Percentiles rank a stretch among this genome's conserved stretches.
Evolutionary conservation across 2,888 invertebrate species (phyloP).

Genomic region (Pseudanteris insignis): DNA sequence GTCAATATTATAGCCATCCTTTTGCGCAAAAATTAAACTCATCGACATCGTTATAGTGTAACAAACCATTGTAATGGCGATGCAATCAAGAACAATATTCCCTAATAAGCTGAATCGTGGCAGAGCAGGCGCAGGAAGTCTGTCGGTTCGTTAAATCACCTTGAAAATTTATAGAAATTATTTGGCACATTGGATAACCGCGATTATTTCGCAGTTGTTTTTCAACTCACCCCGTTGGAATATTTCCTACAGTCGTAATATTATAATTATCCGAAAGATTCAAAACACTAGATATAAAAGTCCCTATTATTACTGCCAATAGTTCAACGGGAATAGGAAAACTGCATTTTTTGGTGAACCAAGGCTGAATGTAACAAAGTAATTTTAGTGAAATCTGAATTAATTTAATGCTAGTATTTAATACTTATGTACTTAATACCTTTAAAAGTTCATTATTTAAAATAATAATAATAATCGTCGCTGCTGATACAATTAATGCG

Average conservation of each 20-base stretch:
- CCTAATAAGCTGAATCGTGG: slow-evolving; percentile 71
- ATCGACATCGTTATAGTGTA: slow-evolving; percentile 80
- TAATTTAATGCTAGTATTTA: neutral
- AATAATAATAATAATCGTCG: slow-evolving; percentile 72
- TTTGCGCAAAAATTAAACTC: slow-evolving; percentile 79
- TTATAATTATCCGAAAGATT: slow-evolving; percentile 68
- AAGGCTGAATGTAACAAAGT: too few relatives aligned
- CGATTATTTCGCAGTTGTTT: slow-evolving; percentile 16
- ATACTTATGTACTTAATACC: too few relatives aligned
- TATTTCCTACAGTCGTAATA: slow-evolving; percentile 73
- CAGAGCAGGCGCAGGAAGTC: slow-evolving; percentile 70
- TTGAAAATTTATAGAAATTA: slow-evolving; percentile 51
- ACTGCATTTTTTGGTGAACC: slow-evolving; percentile 70
- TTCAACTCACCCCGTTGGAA: slow-evolving; percentile 73
- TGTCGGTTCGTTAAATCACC: slow-evolving; percentile 57
- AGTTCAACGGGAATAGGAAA: slow-evolving; percentile 82
- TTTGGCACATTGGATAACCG: slow-evolving; percentile 43
- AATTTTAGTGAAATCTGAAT: too few relatives aligned
- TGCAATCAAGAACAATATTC: slow-evolving; percentile 70
- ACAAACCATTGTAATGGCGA: slow-evolving; percentile 76
- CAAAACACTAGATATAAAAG: slow-evolving; percentile 72
- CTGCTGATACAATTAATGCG: slow-evolving; percentile 72
- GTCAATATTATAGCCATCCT: slow-evolving; percentile 74
- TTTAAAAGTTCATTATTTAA: slow-evolving; percentile 75
- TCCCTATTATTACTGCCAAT: slow-evolving; percentile 75